Evolutionary conservation across 2,888 invertebrate species (phyloP), one percentile per base, ranked within the genome.

Genomic region (Coecobrya sp.): DNA sequence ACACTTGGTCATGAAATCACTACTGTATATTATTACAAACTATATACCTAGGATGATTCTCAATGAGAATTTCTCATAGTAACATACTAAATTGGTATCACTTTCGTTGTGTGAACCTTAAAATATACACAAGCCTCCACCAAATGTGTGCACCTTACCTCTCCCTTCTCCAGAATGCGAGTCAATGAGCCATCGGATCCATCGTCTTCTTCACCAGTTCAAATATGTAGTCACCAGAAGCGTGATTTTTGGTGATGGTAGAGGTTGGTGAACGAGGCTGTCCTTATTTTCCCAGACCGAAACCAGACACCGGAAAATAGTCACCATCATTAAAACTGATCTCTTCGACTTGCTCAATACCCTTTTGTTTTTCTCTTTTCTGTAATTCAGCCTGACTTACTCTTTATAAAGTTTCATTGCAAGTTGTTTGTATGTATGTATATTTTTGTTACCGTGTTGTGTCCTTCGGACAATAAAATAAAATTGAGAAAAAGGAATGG

Each of bases 231-330:
- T 70, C 13, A 45, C 22, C 65, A 16, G 11, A 70, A 22, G 19
- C 27, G 84, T 84, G 79, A 62, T 79, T 30, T 68, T 68, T 68
- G 25, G 30, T 68, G 65, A 3, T 68, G 10, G 10, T 25, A 27
- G 25, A 11, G 2, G 11, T 68, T n/a, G 11, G 13, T 87, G 62
- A 42, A 36, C 42, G 62, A 73, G 30, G 16, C 49, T 55, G 27
- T 62, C 73, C 62, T 79, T 65, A 76, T 93, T 94, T 94, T 93
- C 93, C 93, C 91, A 93, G 93, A 93, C 87, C 52, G 94, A 93
- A 94, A 94, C 94, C 93, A 93, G 94, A 94, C 94, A 94, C 94
- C 94, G 94, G 94, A 94, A 94, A 94, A 94, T 92, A 93, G 93
- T 92, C 92, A 85, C 86, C 84, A 85, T 85, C 88, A 84, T 92